Evolutionary conservation across 1,140 invertebrate species (phyloP).

Genomic region (Contarinia nasturtii): DNA sequence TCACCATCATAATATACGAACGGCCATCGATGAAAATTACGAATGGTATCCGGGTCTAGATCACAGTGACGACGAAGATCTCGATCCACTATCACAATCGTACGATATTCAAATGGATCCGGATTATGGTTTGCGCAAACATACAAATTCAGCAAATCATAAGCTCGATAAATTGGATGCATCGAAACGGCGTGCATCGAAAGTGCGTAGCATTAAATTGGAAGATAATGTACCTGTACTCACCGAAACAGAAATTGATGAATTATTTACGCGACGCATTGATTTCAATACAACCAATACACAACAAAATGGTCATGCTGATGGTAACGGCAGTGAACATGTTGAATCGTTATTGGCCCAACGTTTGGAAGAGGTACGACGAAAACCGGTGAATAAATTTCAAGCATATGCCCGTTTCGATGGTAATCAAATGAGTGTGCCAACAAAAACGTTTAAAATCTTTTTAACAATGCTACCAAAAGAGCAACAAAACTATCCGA

Average conservation of each 20-base stretch:
- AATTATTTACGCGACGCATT: slow-evolving; percentile 36
- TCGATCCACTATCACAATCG: slow-evolving; percentile 40
- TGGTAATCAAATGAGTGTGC: slow-evolving; percentile 59
- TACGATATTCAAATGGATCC: slow-evolving; percentile 51
- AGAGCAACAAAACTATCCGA: slow-evolving; percentile 62
- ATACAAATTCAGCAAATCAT: slow-evolving; percentile 70
- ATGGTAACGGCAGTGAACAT: slow-evolving; percentile 14
- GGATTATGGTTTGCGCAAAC: slow-evolving; percentile 49
- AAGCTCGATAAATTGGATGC: slow-evolving; percentile 75
- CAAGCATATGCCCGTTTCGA: slow-evolving; percentile 81
- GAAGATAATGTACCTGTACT: slow-evolving; percentile 32
- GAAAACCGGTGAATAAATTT: slow-evolving; percentile 64
- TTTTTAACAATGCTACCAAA: slow-evolving; percentile 72
- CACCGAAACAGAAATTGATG: slow-evolving; percentile 31
- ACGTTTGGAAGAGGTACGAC: slow-evolving; percentile 52
- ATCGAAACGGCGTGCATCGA: slow-evolving; percentile 61
- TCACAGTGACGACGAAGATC: slow-evolving; percentile 53
- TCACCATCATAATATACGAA: slow-evolving; percentile 20
- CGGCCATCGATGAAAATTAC: slow-evolving; percentile 33
- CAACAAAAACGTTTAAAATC: slow-evolving; percentile 61
- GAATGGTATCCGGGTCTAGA: slow-evolving; percentile 54
- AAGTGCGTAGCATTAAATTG: slow-evolving; percentile 61
- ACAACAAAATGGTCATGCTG: slow-evolving; percentile 26
- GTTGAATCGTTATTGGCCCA: slow-evolving; percentile 34
- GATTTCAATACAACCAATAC: slow-evolving; percentile 18